Percentiles rank a stretch among this genome's conserved stretches.
Conservation (phyloP, 2,888 invertebrate species). For the Phania funesta region DNA sequence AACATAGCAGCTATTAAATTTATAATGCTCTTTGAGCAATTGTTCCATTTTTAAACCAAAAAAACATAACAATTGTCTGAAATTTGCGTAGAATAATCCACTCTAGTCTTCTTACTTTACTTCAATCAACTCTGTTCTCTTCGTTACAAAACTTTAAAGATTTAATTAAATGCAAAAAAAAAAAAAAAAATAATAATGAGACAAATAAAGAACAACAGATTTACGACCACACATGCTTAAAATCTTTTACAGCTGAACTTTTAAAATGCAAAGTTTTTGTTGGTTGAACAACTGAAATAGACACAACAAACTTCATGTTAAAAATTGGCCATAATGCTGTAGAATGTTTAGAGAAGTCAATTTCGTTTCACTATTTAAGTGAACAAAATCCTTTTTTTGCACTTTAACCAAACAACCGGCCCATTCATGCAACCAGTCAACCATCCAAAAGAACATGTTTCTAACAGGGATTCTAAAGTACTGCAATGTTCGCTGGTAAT, state of each 20-base stretch:
- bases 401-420: slow-evolving; percentile 4
- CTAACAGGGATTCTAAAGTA: slow-evolving; percentile 28
- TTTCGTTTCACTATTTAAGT: slow-evolving; percentile 64
- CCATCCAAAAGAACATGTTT: slow-evolving; percentile 24
- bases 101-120: too few species aligned
- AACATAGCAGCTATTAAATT: too few species aligned
- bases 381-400: slow-evolving; percentile 52
- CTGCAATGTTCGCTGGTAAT: slow-evolving; percentile 10
- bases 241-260: slow-evolving; percentile 19
- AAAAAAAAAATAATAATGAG: background rate
- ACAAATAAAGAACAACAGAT: background rate
- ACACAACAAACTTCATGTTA: slow-evolving; percentile 8
- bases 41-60: too few species aligned
- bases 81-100: too few species aligned
- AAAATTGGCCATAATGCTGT: slow-evolving; percentile 52
- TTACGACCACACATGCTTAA: slow-evolving; percentile 27
- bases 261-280: background rate
- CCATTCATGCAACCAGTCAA: slow-evolving; percentile 22
- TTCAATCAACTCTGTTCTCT: too few species aligned
- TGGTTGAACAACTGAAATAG: background rate
- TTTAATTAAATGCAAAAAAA: slow-evolving; percentile 27
- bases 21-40: too few species aligned
- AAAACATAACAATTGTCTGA: too few species aligned
- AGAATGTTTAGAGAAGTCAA: slow-evolving; percentile 46
- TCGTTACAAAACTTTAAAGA: slow-evolving; percentile 1